phyloP scores from a whole-genome alignment of 2,888 invertebrate genomes.

The Trissolcus brochymenae region DNA sequence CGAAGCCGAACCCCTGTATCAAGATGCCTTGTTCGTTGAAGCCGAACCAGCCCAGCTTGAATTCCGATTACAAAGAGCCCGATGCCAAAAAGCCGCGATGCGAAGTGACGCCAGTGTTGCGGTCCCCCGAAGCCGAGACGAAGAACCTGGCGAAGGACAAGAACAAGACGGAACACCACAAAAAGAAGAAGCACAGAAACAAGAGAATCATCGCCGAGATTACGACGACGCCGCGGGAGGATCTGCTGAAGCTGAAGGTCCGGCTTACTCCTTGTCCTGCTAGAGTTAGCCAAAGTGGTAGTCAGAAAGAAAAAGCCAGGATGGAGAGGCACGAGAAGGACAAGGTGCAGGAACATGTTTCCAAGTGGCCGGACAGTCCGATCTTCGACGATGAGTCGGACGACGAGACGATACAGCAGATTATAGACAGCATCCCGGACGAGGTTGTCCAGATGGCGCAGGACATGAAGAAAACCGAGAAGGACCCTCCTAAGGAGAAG shows the following conservation, averaged over 20 bases:
- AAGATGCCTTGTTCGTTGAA: slow-evolving; percentile 55
- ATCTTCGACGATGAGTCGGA: slow-evolving; percentile 36
- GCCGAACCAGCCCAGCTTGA: slow-evolving; percentile 45
- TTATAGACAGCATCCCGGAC: slow-evolving; percentile 69
- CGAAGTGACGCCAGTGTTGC: slow-evolving; percentile 70
- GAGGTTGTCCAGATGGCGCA: slow-evolving; percentile 67
- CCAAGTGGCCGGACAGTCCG: slow-evolving; percentile 45
- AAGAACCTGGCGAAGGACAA: slow-evolving; percentile 44
- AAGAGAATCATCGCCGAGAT: slow-evolving; percentile 72
- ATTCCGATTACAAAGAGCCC: slow-evolving; percentile 62
- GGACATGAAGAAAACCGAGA: slow-evolving; percentile 55
- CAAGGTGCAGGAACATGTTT: slow-evolving; percentile 58
- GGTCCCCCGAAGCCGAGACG: slow-evolving; percentile 63
- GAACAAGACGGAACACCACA: slow-evolving; percentile 67
- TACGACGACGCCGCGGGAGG: slow-evolving; percentile 70
- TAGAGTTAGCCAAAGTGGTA: slow-evolving; percentile 63
- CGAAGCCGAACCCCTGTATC: slow-evolving; percentile 63
- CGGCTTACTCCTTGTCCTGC: slow-evolving; percentile 70
- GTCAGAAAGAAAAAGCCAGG: slow-evolving; percentile 67
- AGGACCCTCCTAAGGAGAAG: slow-evolving; percentile 33
- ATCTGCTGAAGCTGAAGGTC: slow-evolving; percentile 69
- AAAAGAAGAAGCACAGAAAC: slow-evolving; percentile 68
- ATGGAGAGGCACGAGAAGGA: slow-evolving; percentile 67
- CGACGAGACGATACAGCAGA: slow-evolving; percentile 70
- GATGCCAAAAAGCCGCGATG: slow-evolving; percentile 71